Percentiles rank a stretch among this genome's conserved stretches.
Evolutionary conservation across 2,113 vertebrate genomes (phyloP).

Genomic region (Gobius niger): DNA sequence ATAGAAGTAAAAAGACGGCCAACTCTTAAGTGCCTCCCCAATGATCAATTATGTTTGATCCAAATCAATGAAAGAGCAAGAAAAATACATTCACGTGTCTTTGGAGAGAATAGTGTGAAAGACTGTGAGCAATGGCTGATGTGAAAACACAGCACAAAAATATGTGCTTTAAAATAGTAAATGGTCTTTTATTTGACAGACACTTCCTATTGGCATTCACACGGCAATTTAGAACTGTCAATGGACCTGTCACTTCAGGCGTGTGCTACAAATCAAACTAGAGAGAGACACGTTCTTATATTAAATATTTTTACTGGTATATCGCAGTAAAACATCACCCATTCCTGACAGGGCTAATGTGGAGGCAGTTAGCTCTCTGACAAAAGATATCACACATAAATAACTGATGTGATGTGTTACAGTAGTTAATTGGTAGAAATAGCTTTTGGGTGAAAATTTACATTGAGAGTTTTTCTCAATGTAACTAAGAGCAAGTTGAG

Average conservation of each 20-base stretch:
- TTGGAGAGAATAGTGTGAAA: slow-evolving; percentile 31
- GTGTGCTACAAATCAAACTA: slow-evolving; percentile 27
- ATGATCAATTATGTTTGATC: slow-evolving; percentile 56
- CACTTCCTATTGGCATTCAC: slow-evolving; percentile 18
- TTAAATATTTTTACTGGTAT: no score
- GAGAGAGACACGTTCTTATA: no score
- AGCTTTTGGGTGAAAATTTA: no score
- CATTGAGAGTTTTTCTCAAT: no score
- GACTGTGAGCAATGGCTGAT: slow-evolving; percentile 22
- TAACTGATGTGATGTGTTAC: no score
- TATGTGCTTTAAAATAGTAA: slow-evolving; percentile 2
- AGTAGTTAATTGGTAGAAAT: no score
- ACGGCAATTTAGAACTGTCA: slow-evolving; percentile 37
- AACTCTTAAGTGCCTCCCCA: slow-evolving; percentile 45
- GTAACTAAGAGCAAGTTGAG: no score
- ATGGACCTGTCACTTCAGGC: slow-evolving; percentile 30
- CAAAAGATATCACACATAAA: no score
- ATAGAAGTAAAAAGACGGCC: slow-evolving; percentile 35
- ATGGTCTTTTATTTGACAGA: background rate
- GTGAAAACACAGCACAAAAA: slow-evolving; percentile 21
- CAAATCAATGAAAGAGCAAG: slow-evolving; percentile 52
- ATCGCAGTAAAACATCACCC: no score
- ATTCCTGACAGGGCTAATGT: no score
- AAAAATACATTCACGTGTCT: slow-evolving; percentile 47
- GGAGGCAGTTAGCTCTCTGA: no score